These are phyloP conservation scores for Thecocarcelia acutangulata DNA, from an alignment of 2,888 invertebrate species.

Conservation along the genomic window DNA sequence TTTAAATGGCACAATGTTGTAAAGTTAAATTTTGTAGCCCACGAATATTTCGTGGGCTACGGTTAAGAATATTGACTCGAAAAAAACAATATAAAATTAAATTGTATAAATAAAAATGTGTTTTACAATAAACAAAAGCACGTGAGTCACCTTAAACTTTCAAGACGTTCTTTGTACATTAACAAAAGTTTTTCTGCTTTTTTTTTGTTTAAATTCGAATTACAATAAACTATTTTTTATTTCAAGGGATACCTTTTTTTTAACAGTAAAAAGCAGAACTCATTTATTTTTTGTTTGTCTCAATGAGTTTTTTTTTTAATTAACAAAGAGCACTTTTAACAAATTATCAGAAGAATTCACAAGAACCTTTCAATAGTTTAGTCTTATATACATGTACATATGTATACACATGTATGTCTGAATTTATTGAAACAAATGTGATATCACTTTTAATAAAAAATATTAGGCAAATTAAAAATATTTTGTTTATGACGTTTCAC, in stretches of 20 bases:
- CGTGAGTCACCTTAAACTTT: conserved; percentile 44
- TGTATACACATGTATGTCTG: background rate
- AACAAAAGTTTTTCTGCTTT: background rate
- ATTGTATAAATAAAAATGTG: conserved; percentile 3
- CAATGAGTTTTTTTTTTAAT: background rate
- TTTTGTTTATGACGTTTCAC: background rate
- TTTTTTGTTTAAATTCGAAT: background rate
- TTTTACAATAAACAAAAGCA: conserved; percentile 53
- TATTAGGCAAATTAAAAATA: background rate
- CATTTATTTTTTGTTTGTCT: no score
- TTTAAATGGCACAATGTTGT: conserved; percentile 8
- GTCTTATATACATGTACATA: background rate
- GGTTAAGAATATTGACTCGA: conserved; percentile 17
- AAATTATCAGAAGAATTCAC: background rate
- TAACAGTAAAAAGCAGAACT: no score
- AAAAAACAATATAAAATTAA: conserved; percentile 40
- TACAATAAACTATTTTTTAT: conserved; percentile 1
- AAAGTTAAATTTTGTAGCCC: background rate
- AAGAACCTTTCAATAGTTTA: background rate
- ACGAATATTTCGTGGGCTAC: background rate
- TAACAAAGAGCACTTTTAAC: background rate
- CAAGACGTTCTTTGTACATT: conserved; percentile 9
- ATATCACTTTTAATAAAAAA: conserved; percentile 40
- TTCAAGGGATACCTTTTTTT: conserved; percentile 5
- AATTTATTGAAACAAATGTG: conserved; percentile 29